Evolutionary conservation across 2,888 invertebrate genomes (phyloP).

Genomic region (Zhengitettix transpicula): DNA sequence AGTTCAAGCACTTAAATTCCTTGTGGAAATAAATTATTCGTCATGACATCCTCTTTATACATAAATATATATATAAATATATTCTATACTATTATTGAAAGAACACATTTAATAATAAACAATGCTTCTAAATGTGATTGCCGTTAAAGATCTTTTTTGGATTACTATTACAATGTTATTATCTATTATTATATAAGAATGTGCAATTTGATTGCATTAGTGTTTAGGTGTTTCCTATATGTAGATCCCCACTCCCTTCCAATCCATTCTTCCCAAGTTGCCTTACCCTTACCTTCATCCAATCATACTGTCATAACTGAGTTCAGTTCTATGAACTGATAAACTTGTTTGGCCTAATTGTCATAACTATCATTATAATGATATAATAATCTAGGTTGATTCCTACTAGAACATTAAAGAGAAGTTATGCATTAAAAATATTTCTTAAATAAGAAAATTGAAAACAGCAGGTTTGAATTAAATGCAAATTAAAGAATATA

Average conservation of each 20-base stretch:
- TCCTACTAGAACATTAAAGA: slow-evolving; percentile 4
- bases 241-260: not conserved
- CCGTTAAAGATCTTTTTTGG: slow-evolving; percentile 6
- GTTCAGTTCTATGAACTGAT: slow-evolving; percentile 15
- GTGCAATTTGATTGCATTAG: slow-evolving; percentile 11
- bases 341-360: slow-evolving; percentile 14
- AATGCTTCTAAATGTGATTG: slow-evolving; percentile 9
- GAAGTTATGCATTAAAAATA: not conserved
- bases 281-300: not conserved
- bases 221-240: slow-evolving; percentile 9
- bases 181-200: slow-evolving; percentile 8
- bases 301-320: slow-evolving; percentile 8
- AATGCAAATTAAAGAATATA: not conserved
- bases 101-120: not conserved
- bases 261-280: not conserved
- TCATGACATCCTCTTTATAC: slow-evolving; percentile 4
- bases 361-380: slow-evolving; percentile 8
- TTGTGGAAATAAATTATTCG: slow-evolving; percentile 1
- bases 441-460: not conserved
- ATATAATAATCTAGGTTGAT: slow-evolving; percentile 5
- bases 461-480: not conserved
- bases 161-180: slow-evolving; percentile 8
- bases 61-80: slow-evolving; percentile 1
- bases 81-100: not conserved
- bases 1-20: no score